phyloP scores from a whole-genome alignment of 2,888 invertebrate species.

The Laspeyria flexula region DNA sequence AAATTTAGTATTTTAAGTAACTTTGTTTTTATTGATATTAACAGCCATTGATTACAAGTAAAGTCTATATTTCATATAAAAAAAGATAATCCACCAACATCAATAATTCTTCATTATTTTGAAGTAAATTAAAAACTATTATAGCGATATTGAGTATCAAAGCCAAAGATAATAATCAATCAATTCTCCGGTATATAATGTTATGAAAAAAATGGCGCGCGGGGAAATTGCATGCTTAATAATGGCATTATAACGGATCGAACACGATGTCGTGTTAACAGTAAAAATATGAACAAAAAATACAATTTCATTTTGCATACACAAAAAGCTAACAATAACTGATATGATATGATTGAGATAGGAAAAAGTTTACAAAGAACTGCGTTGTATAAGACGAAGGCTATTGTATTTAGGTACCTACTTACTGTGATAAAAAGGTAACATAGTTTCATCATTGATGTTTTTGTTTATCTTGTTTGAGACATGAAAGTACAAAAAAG shows the following conservation, averaged over 20 bases:
- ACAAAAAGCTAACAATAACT: conserved; percentile 29
- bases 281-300: conserved; percentile 44
- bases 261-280: conserved; percentile 30
- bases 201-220: conserved; percentile 24
- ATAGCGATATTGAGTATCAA: conserved; percentile 27
- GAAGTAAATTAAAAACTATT: background rate
- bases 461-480: too few species aligned
- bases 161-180: conserved; percentile 29
- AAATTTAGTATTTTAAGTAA: too few species aligned
- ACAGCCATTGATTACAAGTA: too few species aligned
- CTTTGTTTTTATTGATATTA: too few species aligned
- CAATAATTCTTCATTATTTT: background rate
- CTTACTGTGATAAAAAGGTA: too few species aligned
- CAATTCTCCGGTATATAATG: conserved; percentile 23
- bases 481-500: too few species aligned
- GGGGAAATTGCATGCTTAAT: conserved; percentile 28
- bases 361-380: conserved; percentile 4
- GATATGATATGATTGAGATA: conserved; percentile 17
- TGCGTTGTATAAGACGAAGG: background rate
- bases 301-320: conserved; percentile 27
- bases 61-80: too few species aligned
- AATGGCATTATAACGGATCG: conserved; percentile 27
- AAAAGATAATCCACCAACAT: background rate
- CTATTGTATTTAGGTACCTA: background rate
- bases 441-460: too few species aligned